Evolutionary conservation across 2,888 invertebrate genomes (phyloP).

Genomic region (Troglohyphantes excavatus): DNA sequence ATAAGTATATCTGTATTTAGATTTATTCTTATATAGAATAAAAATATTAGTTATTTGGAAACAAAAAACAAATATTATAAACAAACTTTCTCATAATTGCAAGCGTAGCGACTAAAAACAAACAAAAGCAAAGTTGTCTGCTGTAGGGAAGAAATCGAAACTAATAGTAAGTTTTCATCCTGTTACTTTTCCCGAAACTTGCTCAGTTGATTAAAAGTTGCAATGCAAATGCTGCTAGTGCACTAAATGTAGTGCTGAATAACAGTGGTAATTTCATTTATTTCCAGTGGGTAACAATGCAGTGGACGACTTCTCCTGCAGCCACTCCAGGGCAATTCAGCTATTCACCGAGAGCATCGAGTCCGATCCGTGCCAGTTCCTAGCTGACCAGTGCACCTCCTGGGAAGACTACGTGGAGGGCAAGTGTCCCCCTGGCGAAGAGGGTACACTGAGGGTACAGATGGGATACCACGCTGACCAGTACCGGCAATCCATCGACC

Average conservation of each 20-base stretch:
- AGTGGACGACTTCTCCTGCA: background rate
- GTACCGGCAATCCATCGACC: background rate
- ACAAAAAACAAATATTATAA: too few species aligned
- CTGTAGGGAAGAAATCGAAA: too few species aligned
- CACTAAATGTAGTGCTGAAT: background rate
- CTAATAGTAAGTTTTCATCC: too few species aligned
- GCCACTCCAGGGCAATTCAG: slow-evolving; percentile 21
- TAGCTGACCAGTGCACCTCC: background rate
- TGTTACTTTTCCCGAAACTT: background rate
- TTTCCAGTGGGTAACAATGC: background rate
- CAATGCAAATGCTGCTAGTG: too few species aligned
- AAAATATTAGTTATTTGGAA: too few species aligned
- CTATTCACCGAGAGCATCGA: slow-evolving; percentile 82
- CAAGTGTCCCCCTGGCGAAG: background rate
- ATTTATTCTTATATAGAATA: too few species aligned
- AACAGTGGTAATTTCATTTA: background rate
- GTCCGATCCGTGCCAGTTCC: background rate
- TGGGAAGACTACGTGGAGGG: background rate
- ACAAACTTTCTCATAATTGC: too few species aligned
- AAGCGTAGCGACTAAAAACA: too few species aligned
- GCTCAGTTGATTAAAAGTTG: background rate
- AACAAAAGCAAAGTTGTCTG: too few species aligned
- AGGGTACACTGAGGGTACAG: background rate
- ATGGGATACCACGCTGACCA: slow-evolving; percentile 36
- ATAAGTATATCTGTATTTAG: too few species aligned